Base-by-base conservation (phyloP, 2,113 vertebrate species). In the Lipophrys pholis region DNA sequence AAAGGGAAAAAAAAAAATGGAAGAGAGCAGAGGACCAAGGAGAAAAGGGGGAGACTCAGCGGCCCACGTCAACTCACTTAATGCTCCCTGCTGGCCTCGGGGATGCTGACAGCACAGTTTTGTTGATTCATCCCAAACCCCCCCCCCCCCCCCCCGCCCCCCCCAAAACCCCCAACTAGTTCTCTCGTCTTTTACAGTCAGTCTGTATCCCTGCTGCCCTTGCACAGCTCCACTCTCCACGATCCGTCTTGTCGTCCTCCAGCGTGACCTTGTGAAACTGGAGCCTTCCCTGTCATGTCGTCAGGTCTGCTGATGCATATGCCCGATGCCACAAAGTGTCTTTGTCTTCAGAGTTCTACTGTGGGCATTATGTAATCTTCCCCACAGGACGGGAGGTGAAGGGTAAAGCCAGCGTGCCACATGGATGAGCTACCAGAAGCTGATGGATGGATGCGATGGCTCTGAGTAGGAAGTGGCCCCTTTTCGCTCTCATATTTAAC, bases 81-180 rank as follows among this genome's bases (percentile, higher is more conserved):
- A 86, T 68, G 81, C 73, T 84, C 81, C 81, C 77, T 73, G 69
- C 78, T 64, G 87, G 83, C 83, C 85, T 51, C 30, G 5, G 81
- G 87, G 89, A 88, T 89, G 88, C 89, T 89, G 87, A 92, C 82
- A 58, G 74, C 81, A 88, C 82, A 83, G 51, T 89, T 89, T 73
- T 81, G 86, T 91, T 91, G 89, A 90, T 86, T 87, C 81, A 90
- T 73, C 68, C 52, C 68, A 30, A 30, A 2, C 21, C 21, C 21
- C 21, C 21, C 21, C 21, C 21, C 21, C 21, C 21, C 21, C 21
- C 21, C 21, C 21, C 21, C 21, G 2, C 21, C 78, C 77, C 77
- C 78, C 62, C 46, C 21, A 2, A 30, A 30, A 2, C 21, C 21
- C 52, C 68, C 65, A 50, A 57, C 82, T 76, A 55, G 66, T 69